Conservation (phyloP, 2,113 vertebrate genomes). For the rat (Rattus norvegicus) region DNA sequence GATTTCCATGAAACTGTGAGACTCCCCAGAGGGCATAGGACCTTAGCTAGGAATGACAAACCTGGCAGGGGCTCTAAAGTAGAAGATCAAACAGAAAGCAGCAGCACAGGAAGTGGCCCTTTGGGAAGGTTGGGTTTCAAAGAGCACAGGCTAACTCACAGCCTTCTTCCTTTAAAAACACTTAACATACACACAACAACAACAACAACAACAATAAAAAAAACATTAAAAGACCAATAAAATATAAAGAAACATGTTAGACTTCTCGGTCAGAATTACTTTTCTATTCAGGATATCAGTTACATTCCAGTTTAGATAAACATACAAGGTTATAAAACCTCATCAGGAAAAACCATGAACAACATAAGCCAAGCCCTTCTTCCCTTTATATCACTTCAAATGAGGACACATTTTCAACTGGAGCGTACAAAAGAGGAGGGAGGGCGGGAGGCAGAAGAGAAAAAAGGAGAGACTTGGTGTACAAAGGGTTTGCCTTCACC, state of each 20-base stretch:
- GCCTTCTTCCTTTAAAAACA: conserved; percentile 24
- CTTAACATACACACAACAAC: not conserved
- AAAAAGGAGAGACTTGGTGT: not conserved
- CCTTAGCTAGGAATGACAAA: not conserved
- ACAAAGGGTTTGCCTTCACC: not conserved
- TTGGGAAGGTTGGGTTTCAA: not conserved
- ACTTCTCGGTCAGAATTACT: conserved; percentile 34
- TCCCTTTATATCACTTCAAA: conserved; percentile 8
- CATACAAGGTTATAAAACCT: conserved; percentile 31
- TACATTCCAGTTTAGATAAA: conserved; percentile 53
- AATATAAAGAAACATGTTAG: not conserved
- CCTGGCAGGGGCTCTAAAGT: not conserved
- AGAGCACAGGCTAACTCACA: not conserved
- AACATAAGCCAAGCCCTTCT: conserved; percentile 14
- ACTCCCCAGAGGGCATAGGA: not conserved
- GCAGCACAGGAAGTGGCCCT: not conserved
- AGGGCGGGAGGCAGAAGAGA: not conserved
- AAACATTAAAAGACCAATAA: conserved; percentile 1
- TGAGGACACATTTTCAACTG: conserved; percentile 6
- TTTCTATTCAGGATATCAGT: conserved; percentile 40
- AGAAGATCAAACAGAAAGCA: not conserved
- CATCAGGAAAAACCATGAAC: not conserved
- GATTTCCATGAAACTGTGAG: not conserved
- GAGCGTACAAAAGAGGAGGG: not conserved
- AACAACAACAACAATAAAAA: not conserved